A percentile compares a stretch with the other conserved stretches of the same genome.
phyloP scores from a whole-genome alignment of 1,140 invertebrate species.

The Nautilus pompilius region DNA sequence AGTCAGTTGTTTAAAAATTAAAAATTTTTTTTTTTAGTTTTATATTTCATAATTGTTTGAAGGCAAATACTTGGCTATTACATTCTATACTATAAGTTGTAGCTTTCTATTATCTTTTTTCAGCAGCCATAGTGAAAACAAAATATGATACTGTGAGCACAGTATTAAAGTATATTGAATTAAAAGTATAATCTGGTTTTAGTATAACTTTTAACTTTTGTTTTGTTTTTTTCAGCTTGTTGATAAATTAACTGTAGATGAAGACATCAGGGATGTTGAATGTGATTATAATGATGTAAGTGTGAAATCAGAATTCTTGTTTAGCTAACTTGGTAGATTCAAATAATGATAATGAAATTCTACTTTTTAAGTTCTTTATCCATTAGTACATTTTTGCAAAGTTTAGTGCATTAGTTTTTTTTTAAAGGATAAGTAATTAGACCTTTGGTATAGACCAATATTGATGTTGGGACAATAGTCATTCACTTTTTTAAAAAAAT shows the following conservation, averaged over 20 bases:
- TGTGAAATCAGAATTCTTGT: conserved; percentile 3
- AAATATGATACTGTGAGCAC: too few relatives aligned
- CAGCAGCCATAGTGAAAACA: too few relatives aligned
- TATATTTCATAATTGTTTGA: too few relatives aligned
- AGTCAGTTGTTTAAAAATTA: too few relatives aligned
- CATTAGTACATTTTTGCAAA: not conserved
- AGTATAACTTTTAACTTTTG: too few relatives aligned
- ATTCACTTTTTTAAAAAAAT: not conserved
- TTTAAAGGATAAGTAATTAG: not conserved
- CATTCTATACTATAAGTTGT: too few relatives aligned
- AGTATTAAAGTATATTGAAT: too few relatives aligned
- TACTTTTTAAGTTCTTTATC: not conserved
- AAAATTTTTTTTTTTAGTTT: too few relatives aligned
- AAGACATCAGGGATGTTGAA: conserved; percentile 64
- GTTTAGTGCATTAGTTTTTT: not conserved
- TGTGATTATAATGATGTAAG: conserved; percentile 63
- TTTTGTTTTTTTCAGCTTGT: conserved; percentile 54
- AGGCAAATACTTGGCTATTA: too few relatives aligned
- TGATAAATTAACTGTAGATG: conserved; percentile 67
- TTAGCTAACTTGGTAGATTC: not conserved
- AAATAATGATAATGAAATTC: not conserved
- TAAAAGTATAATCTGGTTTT: too few relatives aligned
- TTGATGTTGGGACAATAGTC: not conserved
- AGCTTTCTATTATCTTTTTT: too few relatives aligned
- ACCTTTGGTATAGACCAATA: not conserved